Conservation (phyloP, 1,140 invertebrate genomes). For the Drosophila sproati region DNA sequence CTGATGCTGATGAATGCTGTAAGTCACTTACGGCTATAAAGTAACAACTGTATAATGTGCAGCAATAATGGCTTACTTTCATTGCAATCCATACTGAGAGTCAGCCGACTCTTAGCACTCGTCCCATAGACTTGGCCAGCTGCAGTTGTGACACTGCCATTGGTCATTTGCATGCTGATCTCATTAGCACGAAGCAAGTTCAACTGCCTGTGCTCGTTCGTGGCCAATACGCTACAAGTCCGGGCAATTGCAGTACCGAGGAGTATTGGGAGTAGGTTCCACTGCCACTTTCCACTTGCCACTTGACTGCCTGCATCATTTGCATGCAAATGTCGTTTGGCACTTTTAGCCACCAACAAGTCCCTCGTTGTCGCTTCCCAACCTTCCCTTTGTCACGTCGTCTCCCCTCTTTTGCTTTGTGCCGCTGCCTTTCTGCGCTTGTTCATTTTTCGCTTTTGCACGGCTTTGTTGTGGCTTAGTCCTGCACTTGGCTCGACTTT, state of each 20-base stretch:
- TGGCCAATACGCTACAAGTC: conserved; percentile 30
- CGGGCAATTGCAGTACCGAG: conserved; percentile 31
- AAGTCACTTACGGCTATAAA: conserved; percentile 46
- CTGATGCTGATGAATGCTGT: conserved; percentile 61
- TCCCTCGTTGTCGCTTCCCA: neutral
- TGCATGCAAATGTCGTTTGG: conserved; percentile 81
- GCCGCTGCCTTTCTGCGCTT: conserved; percentile 33
- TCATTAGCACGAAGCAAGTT: conserved; percentile 80
- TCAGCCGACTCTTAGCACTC: conserved; percentile 36
- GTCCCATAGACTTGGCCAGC: neutral
- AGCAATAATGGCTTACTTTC: conserved; percentile 70
- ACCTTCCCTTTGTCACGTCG: neutral
- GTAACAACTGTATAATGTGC: conserved; percentile 42
- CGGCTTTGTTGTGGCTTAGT: conserved; percentile 77
- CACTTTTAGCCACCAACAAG: conserved; percentile 50
- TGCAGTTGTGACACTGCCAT: conserved; percentile 1
- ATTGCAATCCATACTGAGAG: conserved; percentile 70
- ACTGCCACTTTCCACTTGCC: conserved; percentile 18
- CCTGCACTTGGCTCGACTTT: conserved; percentile 65
- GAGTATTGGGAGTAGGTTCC: conserved; percentile 18
- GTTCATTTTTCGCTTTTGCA: conserved; percentile 72
- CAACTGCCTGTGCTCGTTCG: conserved; percentile 43
- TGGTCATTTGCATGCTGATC: conserved; percentile 75
- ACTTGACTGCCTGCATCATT: conserved; percentile 70
- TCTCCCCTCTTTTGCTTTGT: conserved; percentile 20